phyloP scores from a whole-genome alignment of 1,140 invertebrate genomes.

The Trichoplusia ni region DNA sequence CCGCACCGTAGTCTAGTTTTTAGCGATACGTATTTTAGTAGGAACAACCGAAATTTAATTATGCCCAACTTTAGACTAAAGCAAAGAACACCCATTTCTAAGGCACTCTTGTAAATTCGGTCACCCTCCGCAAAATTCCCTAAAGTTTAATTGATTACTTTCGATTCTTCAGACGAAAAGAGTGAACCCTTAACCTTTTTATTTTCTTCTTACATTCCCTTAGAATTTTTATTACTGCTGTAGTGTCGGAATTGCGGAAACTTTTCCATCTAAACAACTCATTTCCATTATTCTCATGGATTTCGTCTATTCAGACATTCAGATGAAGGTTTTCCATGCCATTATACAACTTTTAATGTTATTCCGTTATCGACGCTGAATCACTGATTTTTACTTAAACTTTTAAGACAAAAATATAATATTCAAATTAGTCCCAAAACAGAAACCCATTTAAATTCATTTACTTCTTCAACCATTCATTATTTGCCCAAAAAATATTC shows the following conservation, averaged over 20 bases:
- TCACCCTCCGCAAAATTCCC: background rate
- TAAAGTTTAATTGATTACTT: background rate
- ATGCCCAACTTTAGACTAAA: too few relatives aligned
- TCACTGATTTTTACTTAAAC: background rate
- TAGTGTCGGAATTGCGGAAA: background rate
- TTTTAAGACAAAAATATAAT: background rate
- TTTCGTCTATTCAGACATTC: background rate
- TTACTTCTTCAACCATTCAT: background rate
- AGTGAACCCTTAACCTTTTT: slow-evolving; percentile 4
- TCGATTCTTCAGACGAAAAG: background rate
- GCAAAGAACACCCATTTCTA: too few relatives aligned
- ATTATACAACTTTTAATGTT: slow-evolving; percentile 22
- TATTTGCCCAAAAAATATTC: too few relatives aligned
- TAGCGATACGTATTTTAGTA: too few relatives aligned
- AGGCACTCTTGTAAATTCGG: background rate
- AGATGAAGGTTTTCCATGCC: slow-evolving; percentile 5
- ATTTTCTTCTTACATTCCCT: background rate
- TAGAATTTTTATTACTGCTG: slow-evolving; percentile 7
- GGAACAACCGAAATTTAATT: too few relatives aligned
- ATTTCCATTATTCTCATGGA: slow-evolving; percentile 19
- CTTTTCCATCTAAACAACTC: slow-evolving; percentile 12
- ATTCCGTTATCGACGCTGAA: slow-evolving; percentile 7
- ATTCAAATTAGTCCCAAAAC: background rate
- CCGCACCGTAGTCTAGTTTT: too few relatives aligned
- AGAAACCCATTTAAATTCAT: background rate